Base-by-base conservation (phyloP, 2,113 vertebrate species). In the Atractosteus spatula region DNA sequence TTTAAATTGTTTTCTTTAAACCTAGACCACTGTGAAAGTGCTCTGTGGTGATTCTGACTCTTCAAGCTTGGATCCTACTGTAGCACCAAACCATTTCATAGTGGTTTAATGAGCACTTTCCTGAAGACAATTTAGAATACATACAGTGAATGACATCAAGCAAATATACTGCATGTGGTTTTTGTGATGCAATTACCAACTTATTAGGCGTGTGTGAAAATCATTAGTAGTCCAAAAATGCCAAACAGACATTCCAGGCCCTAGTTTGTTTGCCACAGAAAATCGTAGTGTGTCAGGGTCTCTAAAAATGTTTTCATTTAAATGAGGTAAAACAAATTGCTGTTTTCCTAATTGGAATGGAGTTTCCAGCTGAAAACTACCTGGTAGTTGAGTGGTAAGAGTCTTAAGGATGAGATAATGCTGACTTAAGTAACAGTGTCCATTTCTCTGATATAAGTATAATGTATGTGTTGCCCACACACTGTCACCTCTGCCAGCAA, bases 361-460 rank as follows among this genome's bases (percentile, higher is more conserved):
- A 68, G 63, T 80, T 81, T 87, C 82, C 78, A 82, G 79, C 79
- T 80, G 79, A 84, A 78, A 83, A 72, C 71, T 51, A 51, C 47
- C 47, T 7, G 17, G 17, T 29, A 74, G 79, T 71, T 78, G 76
- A 85, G 81, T 80, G 80, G 82, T 74, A 82, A 78, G 79, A 77
- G 77, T 80, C 79, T 84, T 81, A 74, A 84, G 88, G 85, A 87
- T 83, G 82, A 85, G 86, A 89, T 87, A 81, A 85, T 92, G 84
- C 82, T 80, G 77, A 80, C 81, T 89, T 87, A 87, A 88, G 86
- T 89, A 87, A 89, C 82, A 83, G 43, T 85, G 81, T 73, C 77
- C 84, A 86, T 88, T 87, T 84, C 82, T 86, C 71, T 80, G 83
- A 88, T 91, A 88, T 76, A 74, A 80, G 79, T 74, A 79, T 76